These are phyloP conservation scores for Drosophila neonasuta DNA, from an alignment of 2,888 invertebrate genomes.

Conservation along the genomic window DNA sequence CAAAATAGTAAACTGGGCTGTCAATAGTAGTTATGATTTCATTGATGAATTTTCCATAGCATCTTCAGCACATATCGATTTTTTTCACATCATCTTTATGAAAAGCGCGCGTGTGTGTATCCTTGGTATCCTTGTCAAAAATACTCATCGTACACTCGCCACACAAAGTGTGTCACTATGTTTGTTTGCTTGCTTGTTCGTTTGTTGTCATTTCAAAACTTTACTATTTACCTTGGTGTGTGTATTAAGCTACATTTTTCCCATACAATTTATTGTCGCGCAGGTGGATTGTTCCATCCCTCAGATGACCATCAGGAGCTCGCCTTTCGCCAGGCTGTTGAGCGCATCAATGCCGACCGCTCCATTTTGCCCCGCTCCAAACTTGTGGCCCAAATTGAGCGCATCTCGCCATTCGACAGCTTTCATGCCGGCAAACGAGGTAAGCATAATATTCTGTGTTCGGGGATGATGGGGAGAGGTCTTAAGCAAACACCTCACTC, in stretches of 20 bases:
- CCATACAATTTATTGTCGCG: constrained; percentile 5
- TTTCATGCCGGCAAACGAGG: constrained; percentile 97
- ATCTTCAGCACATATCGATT: constrained; percentile 71
- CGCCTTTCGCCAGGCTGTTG: constrained; percentile 96
- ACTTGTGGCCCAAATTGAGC: constrained; percentile 93
- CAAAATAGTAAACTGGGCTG: background rate
- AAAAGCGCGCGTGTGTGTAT: constrained; percentile 53
- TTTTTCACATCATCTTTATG: constrained; percentile 60
- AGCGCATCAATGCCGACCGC: constrained; percentile 92
- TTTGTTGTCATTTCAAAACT: constrained; percentile 5
- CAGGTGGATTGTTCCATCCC: constrained; percentile 94
- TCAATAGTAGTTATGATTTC: background rate
- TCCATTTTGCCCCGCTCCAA: constrained; percentile 92
- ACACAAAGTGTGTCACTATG: constrained; percentile 36
- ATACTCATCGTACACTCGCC: constrained; percentile 13
- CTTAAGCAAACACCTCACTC: background rate
- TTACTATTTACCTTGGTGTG: constrained; percentile 3
- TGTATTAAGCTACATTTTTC: constrained; percentile 15
- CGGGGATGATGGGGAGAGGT: background rate
- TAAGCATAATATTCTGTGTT: constrained; percentile 80
- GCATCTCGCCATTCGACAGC: constrained; percentile 94
- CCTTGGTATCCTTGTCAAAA: constrained; percentile 18
- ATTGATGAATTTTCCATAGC: constrained; percentile 21
- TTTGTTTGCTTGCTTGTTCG: constrained; percentile 45
- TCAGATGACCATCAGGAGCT: constrained; percentile 94